phyloP scores from a whole-genome alignment of 1,140 invertebrate species.

The Drosophila bocki region DNA sequence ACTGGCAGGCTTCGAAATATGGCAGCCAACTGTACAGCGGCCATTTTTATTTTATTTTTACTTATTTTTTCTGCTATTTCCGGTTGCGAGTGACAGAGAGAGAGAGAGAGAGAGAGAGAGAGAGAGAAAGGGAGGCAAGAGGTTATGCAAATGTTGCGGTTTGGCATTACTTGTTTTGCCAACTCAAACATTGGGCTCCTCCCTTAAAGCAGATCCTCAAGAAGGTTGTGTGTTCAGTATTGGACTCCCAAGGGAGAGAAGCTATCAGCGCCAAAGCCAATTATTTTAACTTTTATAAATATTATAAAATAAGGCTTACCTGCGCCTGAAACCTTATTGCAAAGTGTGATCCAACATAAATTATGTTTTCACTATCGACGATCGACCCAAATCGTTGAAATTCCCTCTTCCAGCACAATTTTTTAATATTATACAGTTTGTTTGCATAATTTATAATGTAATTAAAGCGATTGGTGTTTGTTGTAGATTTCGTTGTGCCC shows the following conservation, averaged over 20 bases:
- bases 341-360: not conserved
- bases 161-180: slow-evolving; percentile 6
- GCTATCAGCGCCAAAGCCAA: not conserved
- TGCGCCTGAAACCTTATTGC: not conserved
- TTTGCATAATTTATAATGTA: slow-evolving; percentile 59
- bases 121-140: not conserved
- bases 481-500: slow-evolving; percentile 19
- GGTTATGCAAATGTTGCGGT: slow-evolving; percentile 35
- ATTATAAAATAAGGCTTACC: not conserved
- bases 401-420: slow-evolving; percentile 14
- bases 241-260: not conserved
- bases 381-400: slow-evolving; percentile 4
- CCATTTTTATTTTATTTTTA: slow-evolving; percentile 26
- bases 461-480: slow-evolving; percentile 55
- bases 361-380: not conserved
- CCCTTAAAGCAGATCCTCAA: not conserved
- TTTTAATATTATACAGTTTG: slow-evolving; percentile 17
- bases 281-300: not conserved
- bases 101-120: not conserved
- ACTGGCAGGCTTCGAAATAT: slow-evolving; percentile 69
- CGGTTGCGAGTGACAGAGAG: not conserved
- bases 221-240: slow-evolving; percentile 1
- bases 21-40: slow-evolving; percentile 28
- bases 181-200: slow-evolving; percentile 7
- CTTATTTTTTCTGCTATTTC: not conserved